A percentile compares a stretch with the other conserved stretches of the same genome.
Evolutionary conservation across 2,113 vertebrate genomes (phyloP).

Genomic region (Rhabdornis inornatus): DNA sequence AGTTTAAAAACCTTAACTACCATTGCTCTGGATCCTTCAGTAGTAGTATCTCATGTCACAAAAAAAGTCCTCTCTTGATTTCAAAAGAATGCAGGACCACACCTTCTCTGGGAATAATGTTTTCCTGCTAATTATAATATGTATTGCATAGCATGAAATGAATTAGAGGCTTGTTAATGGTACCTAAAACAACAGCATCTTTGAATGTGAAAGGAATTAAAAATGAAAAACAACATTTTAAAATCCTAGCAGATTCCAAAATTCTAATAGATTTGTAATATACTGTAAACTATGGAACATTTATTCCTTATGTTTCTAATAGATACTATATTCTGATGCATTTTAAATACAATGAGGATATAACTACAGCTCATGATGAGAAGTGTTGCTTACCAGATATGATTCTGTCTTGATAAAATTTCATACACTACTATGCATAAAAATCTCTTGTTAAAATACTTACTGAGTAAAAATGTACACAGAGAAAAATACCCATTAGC

Average conservation of each 20-base stretch:
- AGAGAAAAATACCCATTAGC: background rate
- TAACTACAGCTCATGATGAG: background rate
- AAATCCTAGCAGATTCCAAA: background rate
- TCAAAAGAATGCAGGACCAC: background rate
- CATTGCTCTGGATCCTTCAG: background rate
- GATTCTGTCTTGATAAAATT: background rate
- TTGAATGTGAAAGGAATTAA: background rate
- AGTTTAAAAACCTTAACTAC: background rate
- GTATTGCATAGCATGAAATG: background rate
- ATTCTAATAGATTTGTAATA: background rate
- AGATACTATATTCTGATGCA: background rate
- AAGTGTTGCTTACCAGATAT: background rate
- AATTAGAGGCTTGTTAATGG: background rate
- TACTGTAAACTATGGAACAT: background rate
- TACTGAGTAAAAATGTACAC: background rate
- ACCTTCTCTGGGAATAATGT: background rate
- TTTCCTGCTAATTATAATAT: background rate
- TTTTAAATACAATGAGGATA: background rate
- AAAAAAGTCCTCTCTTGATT: background rate
- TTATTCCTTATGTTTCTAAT: background rate
- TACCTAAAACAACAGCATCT: background rate
- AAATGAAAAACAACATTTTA: background rate
- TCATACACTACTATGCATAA: background rate
- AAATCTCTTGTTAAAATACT: background rate
- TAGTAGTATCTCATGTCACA: background rate